phyloP scores from a whole-genome alignment of 1,140 invertebrate species.

The Pararge aegeria region DNA sequence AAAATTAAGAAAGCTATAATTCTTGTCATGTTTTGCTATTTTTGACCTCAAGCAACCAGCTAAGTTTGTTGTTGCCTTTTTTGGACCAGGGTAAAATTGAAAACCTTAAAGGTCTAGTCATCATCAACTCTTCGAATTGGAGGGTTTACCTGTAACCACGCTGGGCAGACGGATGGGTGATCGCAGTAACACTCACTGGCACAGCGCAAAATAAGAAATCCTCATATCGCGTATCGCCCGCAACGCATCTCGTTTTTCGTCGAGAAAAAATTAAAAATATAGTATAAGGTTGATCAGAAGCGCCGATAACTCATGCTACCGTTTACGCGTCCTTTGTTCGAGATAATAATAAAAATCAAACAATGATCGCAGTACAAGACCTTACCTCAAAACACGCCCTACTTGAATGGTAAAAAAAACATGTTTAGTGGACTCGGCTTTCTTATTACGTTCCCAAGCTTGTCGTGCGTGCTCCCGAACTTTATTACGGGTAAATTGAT shows the following conservation, averaged over 20 bases:
- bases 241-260: slow-evolving; percentile 56
- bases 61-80: no score
- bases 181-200: slow-evolving; percentile 28
- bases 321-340: slow-evolving; percentile 71
- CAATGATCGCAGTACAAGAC: slow-evolving; percentile 58
- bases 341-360: slow-evolving; percentile 70
- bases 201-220: slow-evolving; percentile 17
- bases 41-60: no score
- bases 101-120: no score
- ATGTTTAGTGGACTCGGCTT: slow-evolving; percentile 53
- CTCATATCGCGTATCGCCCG: slow-evolving; percentile 54
- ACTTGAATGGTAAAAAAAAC: slow-evolving; percentile 58
- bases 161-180: no score
- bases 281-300: slow-evolving; percentile 72
- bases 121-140: no score
- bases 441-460: slow-evolving; percentile 61
- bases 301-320: slow-evolving; percentile 72
- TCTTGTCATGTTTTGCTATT: no score
- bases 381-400: slow-evolving; percentile 55
- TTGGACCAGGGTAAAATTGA: no score
- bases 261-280: slow-evolving; percentile 43
- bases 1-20: no score
- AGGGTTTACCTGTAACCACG: no score
- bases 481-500: slow-evolving; percentile 32
- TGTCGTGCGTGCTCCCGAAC: slow-evolving; percentile 24